These are phyloP conservation scores for Circaetus cinerascens DNA, from an alignment of 2,113 vertebrate genomes.

Conservation along the genomic window DNA sequence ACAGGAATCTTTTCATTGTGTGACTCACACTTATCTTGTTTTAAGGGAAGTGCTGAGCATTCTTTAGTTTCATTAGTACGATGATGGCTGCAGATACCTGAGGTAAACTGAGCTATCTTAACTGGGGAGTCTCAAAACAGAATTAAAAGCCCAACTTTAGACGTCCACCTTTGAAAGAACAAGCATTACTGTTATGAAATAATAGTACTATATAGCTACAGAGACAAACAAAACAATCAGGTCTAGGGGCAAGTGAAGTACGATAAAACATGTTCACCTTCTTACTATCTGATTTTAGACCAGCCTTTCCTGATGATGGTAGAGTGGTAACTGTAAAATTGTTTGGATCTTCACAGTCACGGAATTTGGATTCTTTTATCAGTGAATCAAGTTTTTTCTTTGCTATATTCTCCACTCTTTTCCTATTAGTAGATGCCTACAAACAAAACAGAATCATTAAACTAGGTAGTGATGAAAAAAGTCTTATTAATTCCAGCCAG, in stretches of 20 bases:
- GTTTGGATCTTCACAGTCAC: constrained; percentile 90
- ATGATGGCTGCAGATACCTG: background rate
- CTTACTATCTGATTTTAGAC: constrained; percentile 69
- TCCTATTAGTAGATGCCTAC: constrained; percentile 89
- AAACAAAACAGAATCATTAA: background rate
- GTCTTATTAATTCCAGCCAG: background rate
- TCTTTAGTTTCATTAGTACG: background rate
- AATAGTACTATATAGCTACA: background rate
- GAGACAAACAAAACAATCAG: background rate
- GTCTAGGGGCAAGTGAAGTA: too few species aligned
- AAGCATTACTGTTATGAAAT: background rate
- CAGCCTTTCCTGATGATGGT: constrained; percentile 71
- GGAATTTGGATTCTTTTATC: constrained; percentile 95
- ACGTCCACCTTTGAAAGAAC: background rate
- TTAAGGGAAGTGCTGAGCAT: background rate
- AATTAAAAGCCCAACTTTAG: background rate
- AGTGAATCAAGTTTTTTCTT: constrained; percentile 94
- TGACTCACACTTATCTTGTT: background rate
- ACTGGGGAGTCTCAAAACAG: background rate
- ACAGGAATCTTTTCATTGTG: background rate
- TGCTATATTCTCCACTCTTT: constrained; percentile 91
- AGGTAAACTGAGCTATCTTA: background rate
- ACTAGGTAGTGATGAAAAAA: background rate
- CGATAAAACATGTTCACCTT: constrained; percentile 43
- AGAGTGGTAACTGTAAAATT: constrained; percentile 84